Evolutionary conservation across 2,888 invertebrate species (phyloP).

Genomic region (Desoria tigrina): DNA sequence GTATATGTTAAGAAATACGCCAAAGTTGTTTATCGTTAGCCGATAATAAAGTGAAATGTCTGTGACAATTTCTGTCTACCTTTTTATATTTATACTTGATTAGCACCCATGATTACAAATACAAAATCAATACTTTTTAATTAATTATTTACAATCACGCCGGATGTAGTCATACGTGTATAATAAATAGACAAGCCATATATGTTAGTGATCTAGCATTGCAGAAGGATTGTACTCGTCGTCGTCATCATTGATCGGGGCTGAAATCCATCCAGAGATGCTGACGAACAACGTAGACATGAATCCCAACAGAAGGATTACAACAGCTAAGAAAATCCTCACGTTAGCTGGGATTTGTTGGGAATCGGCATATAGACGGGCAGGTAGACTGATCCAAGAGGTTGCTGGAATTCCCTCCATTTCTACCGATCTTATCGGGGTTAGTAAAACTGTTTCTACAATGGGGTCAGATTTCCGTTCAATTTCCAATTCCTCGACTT

Average conservation of each 20-base stretch:
- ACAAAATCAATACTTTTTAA: too few relatives aligned
- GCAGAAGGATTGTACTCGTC: constrained; percentile 3
- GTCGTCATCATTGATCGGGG: background rate
- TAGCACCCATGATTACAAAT: too few relatives aligned
- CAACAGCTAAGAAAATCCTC: constrained; percentile 12
- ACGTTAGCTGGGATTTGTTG: constrained; percentile 10
- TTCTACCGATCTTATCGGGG: background rate
- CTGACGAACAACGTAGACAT: constrained; percentile 20
- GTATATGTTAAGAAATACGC: too few relatives aligned
- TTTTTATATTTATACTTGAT: too few relatives aligned
- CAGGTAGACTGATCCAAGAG: constrained; percentile 26
- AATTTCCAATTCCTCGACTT: background rate
- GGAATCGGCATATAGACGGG: constrained; percentile 20
- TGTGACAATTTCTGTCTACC: too few relatives aligned
- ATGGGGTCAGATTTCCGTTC: background rate
- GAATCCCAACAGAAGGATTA: constrained; percentile 26
- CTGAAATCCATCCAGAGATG: constrained; percentile 6
- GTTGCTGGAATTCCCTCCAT: constrained; percentile 16
- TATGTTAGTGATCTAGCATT: constrained; percentile 5
- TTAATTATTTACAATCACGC: too few relatives aligned
- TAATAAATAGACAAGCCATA: too few relatives aligned
- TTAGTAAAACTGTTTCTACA: background rate
- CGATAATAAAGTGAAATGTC: too few relatives aligned
- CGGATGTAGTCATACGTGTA: too few relatives aligned
- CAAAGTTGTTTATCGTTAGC: too few relatives aligned